A percentile compares a stretch with the other conserved stretches of the same genome.
Evolutionary conservation across 2,888 invertebrate species (phyloP).

Genomic region (Schizaphis graminum): DNA sequence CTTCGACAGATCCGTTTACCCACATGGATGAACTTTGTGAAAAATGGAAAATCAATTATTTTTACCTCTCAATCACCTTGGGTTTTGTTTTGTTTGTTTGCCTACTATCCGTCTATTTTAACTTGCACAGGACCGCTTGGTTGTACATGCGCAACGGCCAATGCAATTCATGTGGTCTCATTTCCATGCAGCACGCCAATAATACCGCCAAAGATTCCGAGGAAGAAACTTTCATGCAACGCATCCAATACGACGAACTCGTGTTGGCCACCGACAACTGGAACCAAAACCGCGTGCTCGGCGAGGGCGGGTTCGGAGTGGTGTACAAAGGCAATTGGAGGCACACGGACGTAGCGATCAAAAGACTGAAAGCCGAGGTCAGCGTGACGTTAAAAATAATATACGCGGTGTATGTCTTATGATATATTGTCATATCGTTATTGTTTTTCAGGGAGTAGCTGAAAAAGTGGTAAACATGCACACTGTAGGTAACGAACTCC

Average conservation of each 20-base stretch:
- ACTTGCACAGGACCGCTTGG: background rate
- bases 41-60: conserved; percentile 7
- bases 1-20: background rate
- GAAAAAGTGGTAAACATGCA: conserved; percentile 58
- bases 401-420: background rate
- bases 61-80: background rate
- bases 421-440: background rate
- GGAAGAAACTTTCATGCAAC: conserved; percentile 73
- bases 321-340: conserved; percentile 93
- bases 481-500: conserved; percentile 69
- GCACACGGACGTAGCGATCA: conserved; percentile 88
- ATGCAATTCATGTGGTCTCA: background rate
- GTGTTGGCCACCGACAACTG: conserved; percentile 85
- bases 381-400: conserved; percentile 15
- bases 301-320: conserved; percentile 92
- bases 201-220: conserved; percentile 66
- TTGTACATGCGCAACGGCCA: background rate
- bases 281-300: conserved; percentile 79
- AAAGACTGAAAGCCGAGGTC: conserved; percentile 73
- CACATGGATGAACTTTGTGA: conserved; percentile 11
- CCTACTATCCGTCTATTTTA: conserved; percentile 16
- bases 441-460: conserved; percentile 37
- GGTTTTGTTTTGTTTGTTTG: conserved; percentile 17
- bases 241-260: conserved; percentile 83
- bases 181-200: background rate